phyloP scores from a whole-genome alignment of 2,888 invertebrate genomes.

The Cephonodes hylas region DNA sequence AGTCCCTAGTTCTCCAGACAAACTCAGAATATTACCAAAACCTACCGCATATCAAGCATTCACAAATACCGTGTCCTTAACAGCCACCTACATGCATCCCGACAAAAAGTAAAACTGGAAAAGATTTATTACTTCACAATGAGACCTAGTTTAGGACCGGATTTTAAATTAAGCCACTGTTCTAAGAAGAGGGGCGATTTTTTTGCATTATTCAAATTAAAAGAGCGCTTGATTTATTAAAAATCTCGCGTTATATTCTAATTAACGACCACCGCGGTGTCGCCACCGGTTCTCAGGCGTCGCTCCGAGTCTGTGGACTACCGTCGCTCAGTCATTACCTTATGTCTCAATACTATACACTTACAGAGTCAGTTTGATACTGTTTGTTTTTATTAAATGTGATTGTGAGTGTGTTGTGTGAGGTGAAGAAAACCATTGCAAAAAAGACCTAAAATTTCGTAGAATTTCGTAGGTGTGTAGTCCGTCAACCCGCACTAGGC shows the following conservation, averaged over 20 bases:
- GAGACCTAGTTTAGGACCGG: constrained; percentile 32
- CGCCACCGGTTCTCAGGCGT: neutral
- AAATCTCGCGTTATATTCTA: constrained; percentile 23
- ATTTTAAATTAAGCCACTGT: constrained; percentile 30
- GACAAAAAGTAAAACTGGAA: constrained; percentile 25
- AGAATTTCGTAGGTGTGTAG: too few species aligned
- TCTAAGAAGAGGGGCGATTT: constrained; percentile 32
- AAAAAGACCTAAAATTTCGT: too few species aligned
- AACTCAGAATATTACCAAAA: too few species aligned
- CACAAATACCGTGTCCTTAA: neutral
- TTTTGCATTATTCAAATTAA: constrained; percentile 20
- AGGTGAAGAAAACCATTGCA: too few species aligned
- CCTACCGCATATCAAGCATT: neutral
- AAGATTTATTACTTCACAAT: constrained; percentile 42
- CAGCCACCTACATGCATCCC: constrained; percentile 9
- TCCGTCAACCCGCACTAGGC: too few species aligned
- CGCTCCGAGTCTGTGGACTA: neutral
- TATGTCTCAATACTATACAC: neutral
- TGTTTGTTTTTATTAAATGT: too few species aligned
- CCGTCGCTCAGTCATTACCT: neutral
- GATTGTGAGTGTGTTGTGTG: too few species aligned
- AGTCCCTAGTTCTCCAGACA: too few species aligned
- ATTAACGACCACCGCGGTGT: constrained; percentile 27
- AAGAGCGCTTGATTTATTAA: constrained; percentile 12
- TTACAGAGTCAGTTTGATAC: too few species aligned